Conservation (phyloP, 2,797 vertebrate genomes). For the Acropternis orthonyx region DNA sequence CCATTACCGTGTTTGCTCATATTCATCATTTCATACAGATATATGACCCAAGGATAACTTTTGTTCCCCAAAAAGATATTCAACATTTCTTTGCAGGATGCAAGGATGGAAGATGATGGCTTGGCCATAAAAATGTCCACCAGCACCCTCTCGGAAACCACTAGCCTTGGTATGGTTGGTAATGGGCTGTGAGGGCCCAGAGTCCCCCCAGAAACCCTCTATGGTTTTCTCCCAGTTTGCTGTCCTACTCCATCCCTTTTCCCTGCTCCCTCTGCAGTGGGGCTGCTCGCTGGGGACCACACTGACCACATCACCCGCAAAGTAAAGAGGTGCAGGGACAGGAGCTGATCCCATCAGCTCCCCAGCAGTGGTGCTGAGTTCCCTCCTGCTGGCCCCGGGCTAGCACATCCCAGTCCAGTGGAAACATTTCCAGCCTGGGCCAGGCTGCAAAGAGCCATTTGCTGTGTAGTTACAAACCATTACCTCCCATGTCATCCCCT, state of each 20-base stretch:
- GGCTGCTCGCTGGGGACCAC: not conserved
- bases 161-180: fast-evolving
- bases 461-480: not conserved
- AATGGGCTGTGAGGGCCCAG: not conserved
- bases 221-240: fast-evolving
- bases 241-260: not conserved
- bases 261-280: not conserved
- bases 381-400: fast-evolving
- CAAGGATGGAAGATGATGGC: not conserved
- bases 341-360: not conserved
- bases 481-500: not conserved
- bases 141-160: not conserved
- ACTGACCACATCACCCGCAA: not conserved
- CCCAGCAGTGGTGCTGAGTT: not conserved
- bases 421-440: not conserved
- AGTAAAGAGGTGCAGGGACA: too few species aligned
- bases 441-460: not conserved
- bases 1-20: not conserved
- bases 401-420: not conserved
- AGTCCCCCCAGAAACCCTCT: not conserved
- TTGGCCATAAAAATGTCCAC: not conserved
- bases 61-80: not conserved
- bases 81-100: not conserved
- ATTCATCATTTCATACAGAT: not conserved
- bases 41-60: not conserved